Base-by-base conservation (phyloP, 1,140 invertebrate genomes). In the Wasmannia auropunctata region DNA sequence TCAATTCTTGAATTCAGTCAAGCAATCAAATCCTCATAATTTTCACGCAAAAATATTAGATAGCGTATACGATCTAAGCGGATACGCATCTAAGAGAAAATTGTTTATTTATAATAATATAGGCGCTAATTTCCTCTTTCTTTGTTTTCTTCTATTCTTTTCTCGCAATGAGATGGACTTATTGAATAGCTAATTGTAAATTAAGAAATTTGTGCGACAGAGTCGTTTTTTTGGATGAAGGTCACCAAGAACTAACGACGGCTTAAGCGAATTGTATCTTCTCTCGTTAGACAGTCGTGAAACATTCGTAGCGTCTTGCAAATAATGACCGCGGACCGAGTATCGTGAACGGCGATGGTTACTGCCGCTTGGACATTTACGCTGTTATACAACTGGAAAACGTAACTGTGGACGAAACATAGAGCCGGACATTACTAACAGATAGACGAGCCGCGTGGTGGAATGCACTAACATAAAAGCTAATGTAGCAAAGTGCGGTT, bases 401-500 rank as follows among this genome's bases (percentile, higher is more conserved):
- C 49, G 72, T 51, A 76, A 11, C 22, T 76, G 84, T 77, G 69
- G 88, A 51, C 67, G 79, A 83, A 86, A 89, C 87, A 60, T 46
- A 46, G 83, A 86, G 54, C 67, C 74, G 84, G 89, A 90, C 81
- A 85, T 90, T 90, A 80, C 84, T 88, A 89, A 92, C 91, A 91
- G 91, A 79, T 85, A 91, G 86, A 85, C 80, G 89, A 84, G 84
- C 89, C 86, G 86, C 84, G 86, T 87, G 89, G 77, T 84, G 74
- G 88, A 86, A 88, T 80, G 87, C 88, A 86, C 91, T 91, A 91
- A 89, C 89, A 91, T 92, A 91, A 92, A 92, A 92, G 91, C 90
- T 91, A 91, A 92, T 91, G 91, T 91, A 90, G 87, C 91, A 91
- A 91, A 92, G 85, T 91, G 89, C 87, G 90, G 90, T 91, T 91